Percentiles rank a stretch among this genome's conserved stretches.
Conservation (phyloP, 2,888 invertebrate species). For the Leucophora obtusa region DNA sequence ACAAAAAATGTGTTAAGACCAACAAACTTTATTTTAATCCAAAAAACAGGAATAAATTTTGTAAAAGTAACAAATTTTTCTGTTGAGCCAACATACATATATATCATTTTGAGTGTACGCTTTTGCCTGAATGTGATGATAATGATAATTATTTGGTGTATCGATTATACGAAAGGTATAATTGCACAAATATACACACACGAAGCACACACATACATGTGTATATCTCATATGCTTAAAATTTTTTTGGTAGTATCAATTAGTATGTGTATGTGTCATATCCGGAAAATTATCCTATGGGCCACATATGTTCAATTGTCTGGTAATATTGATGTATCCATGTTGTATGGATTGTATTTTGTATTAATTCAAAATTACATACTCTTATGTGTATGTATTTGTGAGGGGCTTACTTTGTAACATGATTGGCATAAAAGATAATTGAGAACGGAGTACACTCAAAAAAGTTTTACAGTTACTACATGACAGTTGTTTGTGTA, state of each 20-base stretch:
- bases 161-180: too few species aligned
- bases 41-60: too few species aligned
- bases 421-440: conserved; percentile 45
- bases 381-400: background rate
- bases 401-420: conserved; percentile 13
- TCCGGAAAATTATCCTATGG: conserved; percentile 53
- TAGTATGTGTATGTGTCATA: conserved; percentile 1
- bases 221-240: background rate
- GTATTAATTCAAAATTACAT: background rate
- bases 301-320: conserved; percentile 50
- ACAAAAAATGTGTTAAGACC: too few species aligned
- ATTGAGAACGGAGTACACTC: conserved; percentile 37
- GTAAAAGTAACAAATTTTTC: too few species aligned
- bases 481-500: too few species aligned
- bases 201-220: background rate
- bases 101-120: too few species aligned
- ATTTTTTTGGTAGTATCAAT: background rate
- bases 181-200: too few species aligned
- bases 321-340: conserved; percentile 28
- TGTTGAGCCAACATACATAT: too few species aligned
- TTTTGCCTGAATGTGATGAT: too few species aligned
- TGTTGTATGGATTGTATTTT: conserved; percentile 1
- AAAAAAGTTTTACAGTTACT: too few species aligned
- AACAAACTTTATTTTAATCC: too few species aligned
- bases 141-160: too few species aligned